Conservation (phyloP, 2,888 invertebrate species). For the Lasius platythorax region DNA sequence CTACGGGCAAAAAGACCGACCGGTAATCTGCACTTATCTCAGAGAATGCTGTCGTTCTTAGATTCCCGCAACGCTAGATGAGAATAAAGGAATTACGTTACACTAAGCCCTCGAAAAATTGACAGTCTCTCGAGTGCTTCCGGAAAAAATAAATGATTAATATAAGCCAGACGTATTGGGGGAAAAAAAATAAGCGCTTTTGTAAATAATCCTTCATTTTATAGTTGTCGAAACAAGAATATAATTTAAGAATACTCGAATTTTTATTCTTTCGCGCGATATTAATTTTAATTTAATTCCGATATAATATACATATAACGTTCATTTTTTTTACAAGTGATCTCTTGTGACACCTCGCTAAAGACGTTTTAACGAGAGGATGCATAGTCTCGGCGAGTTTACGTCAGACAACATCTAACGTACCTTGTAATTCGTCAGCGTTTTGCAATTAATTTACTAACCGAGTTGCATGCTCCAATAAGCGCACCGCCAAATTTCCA, state of each 20-base stretch:
- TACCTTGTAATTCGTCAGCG: slow-evolving; percentile 46
- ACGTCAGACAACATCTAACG: slow-evolving; percentile 30
- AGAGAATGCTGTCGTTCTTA: slow-evolving; percentile 26
- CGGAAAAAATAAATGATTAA: not conserved
- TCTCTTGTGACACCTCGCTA: not conserved
- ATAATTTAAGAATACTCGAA: not conserved
- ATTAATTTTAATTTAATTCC: not conserved
- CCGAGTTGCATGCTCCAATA: slow-evolving; percentile 45
- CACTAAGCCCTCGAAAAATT: slow-evolving; percentile 11
- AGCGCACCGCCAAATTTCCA: slow-evolving; percentile 44
- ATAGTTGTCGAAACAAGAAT: not conserved
- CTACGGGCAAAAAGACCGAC: slow-evolving; percentile 16
- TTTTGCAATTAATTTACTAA: slow-evolving; percentile 53
- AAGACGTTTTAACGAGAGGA: slow-evolving; percentile 20
- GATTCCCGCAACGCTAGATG: not conserved
- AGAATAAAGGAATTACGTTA: slow-evolving; percentile 6
- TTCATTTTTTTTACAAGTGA: not conserved
- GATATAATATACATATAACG: not conserved
- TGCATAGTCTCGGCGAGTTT: slow-evolving; percentile 3
- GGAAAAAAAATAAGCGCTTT: not conserved
- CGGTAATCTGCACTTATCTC: slow-evolving; percentile 34
- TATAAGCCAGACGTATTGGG: not conserved
- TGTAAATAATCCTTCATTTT: not conserved
- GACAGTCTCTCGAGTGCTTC: not conserved
- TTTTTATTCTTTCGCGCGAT: not conserved